Evolutionary conservation across 2,797 vertebrate genomes (phyloP).

Genomic region (Notolabrus celidotus): DNA sequence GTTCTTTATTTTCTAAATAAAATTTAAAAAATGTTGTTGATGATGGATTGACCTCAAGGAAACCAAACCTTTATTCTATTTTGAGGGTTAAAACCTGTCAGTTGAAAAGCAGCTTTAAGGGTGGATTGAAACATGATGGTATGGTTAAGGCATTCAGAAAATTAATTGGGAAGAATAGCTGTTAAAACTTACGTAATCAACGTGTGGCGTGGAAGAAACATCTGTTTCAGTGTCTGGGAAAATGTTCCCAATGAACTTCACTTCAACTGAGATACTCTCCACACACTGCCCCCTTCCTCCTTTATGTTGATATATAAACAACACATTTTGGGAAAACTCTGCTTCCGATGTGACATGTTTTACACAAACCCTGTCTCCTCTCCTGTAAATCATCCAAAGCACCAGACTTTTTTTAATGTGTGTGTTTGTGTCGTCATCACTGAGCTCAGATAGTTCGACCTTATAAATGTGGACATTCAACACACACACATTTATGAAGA

Average conservation of each 20-base stretch:
- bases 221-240: conserved; percentile 38
- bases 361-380: conserved; percentile 48
- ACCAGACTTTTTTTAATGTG: conserved; percentile 1
- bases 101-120: conserved; percentile 1
- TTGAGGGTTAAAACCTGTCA: not conserved
- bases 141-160: not conserved
- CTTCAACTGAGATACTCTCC: not conserved
- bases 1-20: no score
- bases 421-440: conserved; percentile 52
- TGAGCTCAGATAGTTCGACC: conserved; percentile 38
- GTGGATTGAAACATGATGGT: not conserved
- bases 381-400: conserved; percentile 54
- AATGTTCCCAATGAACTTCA: conserved; percentile 24
- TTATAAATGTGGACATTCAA: conserved; percentile 41
- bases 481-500: conserved; percentile 36
- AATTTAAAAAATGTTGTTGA: no score
- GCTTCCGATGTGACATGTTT: conserved; percentile 66
- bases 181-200: conserved; percentile 29
- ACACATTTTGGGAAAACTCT: conserved; percentile 61
- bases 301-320: conserved; percentile 46
- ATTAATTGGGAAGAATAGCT: conserved; percentile 18
- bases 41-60: no score
- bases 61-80: not conserved
- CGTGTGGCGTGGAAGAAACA: conserved; percentile 14
- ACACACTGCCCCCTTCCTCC: no score